Evolutionary conservation across 2,888 invertebrate genomes (phyloP).

Genomic region (Ennomos erosarius): DNA sequence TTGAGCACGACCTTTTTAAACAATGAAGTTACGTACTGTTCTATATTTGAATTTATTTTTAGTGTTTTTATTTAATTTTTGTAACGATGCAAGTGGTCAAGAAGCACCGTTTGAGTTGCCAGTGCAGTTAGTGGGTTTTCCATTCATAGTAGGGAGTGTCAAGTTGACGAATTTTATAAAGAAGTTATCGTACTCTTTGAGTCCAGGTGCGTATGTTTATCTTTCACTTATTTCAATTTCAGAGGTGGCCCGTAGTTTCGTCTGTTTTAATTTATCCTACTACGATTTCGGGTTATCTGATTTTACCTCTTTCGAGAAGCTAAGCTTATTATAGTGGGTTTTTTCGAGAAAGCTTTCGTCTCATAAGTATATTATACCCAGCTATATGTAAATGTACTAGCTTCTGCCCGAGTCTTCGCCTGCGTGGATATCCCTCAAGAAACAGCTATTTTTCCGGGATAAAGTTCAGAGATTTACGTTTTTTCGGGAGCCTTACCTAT

Average conservation of each 20-base stretch:
- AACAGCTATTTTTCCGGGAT: too few relatives aligned
- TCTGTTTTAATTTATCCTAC: too few relatives aligned
- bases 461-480: too few relatives aligned
- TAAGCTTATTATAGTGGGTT: too few relatives aligned
- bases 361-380: too few relatives aligned
- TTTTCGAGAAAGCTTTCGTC: too few relatives aligned
- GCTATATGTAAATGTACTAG: too few relatives aligned
- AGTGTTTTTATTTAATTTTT: conserved; percentile 39
- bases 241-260: background rate
- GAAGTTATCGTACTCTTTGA: conserved; percentile 92
- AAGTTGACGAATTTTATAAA: conserved; percentile 92
- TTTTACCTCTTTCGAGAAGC: too few relatives aligned
- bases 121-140: conserved; percentile 94
- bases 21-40: conserved; percentile 35
- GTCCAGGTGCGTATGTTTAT: conserved; percentile 87
- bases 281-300: too few relatives aligned
- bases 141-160: conserved; percentile 92
- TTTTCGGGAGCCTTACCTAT: too few relatives aligned
- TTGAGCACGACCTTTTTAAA: conserved; percentile 8
- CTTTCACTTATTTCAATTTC: background rate
- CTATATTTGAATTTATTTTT: conserved; percentile 28
- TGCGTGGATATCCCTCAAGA: too few relatives aligned
- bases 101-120: conserved; percentile 90
- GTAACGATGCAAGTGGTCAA: conserved; percentile 42
- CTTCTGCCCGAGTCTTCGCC: too few relatives aligned